Conservation (phyloP, 2,888 invertebrate genomes). For the Nomada lathburiana region DNA sequence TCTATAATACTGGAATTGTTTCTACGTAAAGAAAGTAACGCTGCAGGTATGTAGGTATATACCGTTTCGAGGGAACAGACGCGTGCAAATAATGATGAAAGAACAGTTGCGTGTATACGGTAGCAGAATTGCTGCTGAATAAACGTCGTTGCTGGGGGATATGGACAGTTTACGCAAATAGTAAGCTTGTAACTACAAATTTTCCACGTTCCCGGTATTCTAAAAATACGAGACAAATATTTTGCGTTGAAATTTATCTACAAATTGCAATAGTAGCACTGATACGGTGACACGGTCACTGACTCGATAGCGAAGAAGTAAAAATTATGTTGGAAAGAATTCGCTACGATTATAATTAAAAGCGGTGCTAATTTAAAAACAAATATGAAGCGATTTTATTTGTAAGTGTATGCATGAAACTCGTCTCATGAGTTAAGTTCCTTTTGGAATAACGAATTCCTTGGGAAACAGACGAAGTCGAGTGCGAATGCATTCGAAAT, state of each 20-base stretch:
- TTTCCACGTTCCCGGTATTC: neutral
- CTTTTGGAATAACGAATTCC: neutral
- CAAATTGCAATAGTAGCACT: neutral
- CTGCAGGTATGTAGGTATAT: neutral
- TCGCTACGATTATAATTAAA: no score
- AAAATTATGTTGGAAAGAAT: no score
- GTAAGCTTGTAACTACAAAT: neutral
- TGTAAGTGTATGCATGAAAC: neutral
- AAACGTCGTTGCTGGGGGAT: conserved; percentile 13
- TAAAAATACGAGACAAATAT: neutral
- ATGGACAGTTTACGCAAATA: conserved; percentile 23
- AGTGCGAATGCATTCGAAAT: neutral
- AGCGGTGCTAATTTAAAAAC: no score
- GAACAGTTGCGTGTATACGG: conserved; percentile 36
- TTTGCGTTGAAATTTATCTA: neutral
- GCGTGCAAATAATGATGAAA: conserved; percentile 36
- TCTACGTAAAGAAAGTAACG: neutral
- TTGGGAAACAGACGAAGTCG: neutral
- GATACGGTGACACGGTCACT: neutral
- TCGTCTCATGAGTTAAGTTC: neutral
- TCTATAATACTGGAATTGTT: conserved; percentile 22
- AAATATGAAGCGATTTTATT: no score
- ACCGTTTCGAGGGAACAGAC: neutral
- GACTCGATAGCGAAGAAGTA: no score
- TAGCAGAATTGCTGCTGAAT: conserved; percentile 18